Conservation (phyloP, 2,797 vertebrate genomes). For the Esox masquinongy region DNA sequence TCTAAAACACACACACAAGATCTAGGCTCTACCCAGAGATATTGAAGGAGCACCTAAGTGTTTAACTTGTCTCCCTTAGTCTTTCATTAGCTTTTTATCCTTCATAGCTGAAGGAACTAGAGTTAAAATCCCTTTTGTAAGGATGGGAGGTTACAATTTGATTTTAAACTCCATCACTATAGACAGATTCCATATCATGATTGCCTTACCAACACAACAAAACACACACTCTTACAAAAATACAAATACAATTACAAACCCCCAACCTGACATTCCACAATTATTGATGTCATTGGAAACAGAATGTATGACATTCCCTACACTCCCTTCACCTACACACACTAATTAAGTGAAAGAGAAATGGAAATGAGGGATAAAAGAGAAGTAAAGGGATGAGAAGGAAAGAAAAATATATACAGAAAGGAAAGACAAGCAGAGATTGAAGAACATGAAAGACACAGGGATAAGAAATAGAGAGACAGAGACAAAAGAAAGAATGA, state of each 20-base stretch:
- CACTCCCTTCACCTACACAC: constrained; percentile 39
- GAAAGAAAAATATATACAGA: too few relatives aligned
- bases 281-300: constrained; percentile 71
- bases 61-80: too few relatives aligned
- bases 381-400: not conserved
- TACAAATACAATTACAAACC: constrained; percentile 65
- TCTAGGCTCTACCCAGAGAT: too few relatives aligned
- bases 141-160: too few relatives aligned
- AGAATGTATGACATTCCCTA: constrained; percentile 69
- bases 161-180: too few relatives aligned
- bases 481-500: not conserved
- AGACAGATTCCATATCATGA: too few relatives aligned
- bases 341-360: not conserved
- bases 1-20: constrained; percentile 12
- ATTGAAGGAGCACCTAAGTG: too few relatives aligned
- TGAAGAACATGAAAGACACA: not conserved
- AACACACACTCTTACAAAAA: constrained; percentile 50
- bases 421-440: too few relatives aligned
- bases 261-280: constrained; percentile 61
- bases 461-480: constrained; percentile 32
- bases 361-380: not conserved
- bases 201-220: too few relatives aligned
- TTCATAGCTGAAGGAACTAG: too few relatives aligned
- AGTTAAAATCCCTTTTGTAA: too few relatives aligned
- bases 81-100: too few relatives aligned